A percentile compares a stretch with the other conserved stretches of the same genome.
Evolutionary conservation across 1,140 invertebrate genomes (phyloP).

Genomic region (Maniola jurtina): DNA sequence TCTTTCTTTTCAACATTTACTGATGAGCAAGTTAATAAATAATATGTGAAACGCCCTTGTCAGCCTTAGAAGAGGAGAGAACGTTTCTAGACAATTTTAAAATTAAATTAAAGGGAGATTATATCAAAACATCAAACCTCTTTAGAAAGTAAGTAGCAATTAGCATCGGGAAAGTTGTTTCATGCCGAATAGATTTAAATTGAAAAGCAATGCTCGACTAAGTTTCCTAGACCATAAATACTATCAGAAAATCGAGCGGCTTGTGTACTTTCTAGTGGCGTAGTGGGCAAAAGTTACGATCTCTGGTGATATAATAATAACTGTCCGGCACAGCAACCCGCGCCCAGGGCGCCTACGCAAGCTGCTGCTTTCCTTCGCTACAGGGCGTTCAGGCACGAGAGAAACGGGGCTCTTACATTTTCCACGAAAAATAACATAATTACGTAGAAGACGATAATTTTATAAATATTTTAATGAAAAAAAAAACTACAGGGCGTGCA

Average conservation of each 20-base stretch:
- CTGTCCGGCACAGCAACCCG: conserved; percentile 21
- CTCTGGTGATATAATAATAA: conserved; percentile 72
- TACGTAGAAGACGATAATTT: no score
- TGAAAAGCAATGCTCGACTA: conserved; percentile 45
- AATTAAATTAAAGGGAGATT: conserved; percentile 20
- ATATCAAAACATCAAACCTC: conserved; percentile 31
- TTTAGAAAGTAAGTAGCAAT: conserved; percentile 40
- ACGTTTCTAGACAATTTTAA: background rate
- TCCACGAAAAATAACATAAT: background rate
- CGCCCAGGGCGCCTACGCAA: conserved; percentile 19
- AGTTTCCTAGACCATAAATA: conserved; percentile 62
- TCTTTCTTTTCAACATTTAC: background rate
- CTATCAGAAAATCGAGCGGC: conserved; percentile 65
- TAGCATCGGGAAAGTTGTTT: conserved; percentile 43
- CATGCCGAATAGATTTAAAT: conserved; percentile 44
- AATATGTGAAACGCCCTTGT: background rate
- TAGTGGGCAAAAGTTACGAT: conserved; percentile 69
- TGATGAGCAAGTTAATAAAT: background rate
- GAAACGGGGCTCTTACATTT: background rate
- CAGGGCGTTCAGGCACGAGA: background rate
- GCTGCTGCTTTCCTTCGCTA: conserved; percentile 7
- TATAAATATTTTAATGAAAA: no score
- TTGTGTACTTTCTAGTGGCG: conserved; percentile 67
- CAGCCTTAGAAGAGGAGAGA: background rate
- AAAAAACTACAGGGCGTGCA: no score